phyloP scores from a whole-genome alignment of 2,113 vertebrate genomes.

The Mobula hypostoma region DNA sequence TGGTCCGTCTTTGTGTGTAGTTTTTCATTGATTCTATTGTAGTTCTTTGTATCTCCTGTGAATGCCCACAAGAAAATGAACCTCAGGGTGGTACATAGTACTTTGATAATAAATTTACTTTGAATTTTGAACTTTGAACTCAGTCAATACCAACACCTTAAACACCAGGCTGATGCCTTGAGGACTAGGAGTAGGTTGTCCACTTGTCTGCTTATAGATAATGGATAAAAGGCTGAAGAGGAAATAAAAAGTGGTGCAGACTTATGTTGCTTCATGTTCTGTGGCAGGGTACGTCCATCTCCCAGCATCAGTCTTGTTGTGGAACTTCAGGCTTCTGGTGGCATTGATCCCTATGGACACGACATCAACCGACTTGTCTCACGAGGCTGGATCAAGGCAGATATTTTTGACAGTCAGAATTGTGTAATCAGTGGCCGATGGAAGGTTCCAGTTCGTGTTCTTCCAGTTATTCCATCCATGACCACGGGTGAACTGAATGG shows the following conservation, averaged over 20 bases:
- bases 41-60: too few relatives aligned
- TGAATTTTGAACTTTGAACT: too few relatives aligned
- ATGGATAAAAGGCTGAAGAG: background rate
- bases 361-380: slow-evolving; percentile 46
- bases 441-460: slow-evolving; percentile 48
- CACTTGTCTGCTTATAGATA: background rate
- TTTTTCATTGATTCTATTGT: too few relatives aligned
- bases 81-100: too few relatives aligned
- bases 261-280: background rate
- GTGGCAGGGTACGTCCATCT: slow-evolving; percentile 46
- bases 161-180: background rate
- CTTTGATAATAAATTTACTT: too few relatives aligned
- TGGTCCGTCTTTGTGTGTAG: too few relatives aligned
- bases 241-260: background rate
- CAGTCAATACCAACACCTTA: background rate
- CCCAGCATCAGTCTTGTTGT: slow-evolving; percentile 45
- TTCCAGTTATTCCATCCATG: slow-evolving; percentile 47
- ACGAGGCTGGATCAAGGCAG: slow-evolving; percentile 48
- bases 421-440: slow-evolving; percentile 48
- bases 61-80: too few relatives aligned
- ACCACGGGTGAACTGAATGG: slow-evolving; percentile 46
- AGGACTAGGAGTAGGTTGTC: background rate
- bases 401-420: slow-evolving; percentile 48
- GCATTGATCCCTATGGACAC: slow-evolving; percentile 46
- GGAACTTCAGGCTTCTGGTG: slow-evolving; percentile 50